Base-by-base conservation (phyloP, 2,888 invertebrate genomes). In the Eilema sororculum region DNA sequence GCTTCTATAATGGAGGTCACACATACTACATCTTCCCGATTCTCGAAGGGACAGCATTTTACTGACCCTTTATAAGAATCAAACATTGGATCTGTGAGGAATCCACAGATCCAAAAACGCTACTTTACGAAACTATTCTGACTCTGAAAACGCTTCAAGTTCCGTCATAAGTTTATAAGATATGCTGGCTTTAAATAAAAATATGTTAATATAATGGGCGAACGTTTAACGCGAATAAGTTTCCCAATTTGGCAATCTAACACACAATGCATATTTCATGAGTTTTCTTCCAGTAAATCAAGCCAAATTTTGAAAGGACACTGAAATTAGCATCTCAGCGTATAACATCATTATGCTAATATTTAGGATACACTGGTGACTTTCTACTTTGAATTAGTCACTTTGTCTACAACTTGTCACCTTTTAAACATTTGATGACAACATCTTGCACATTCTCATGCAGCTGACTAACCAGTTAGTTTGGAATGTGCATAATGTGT, bases 331-430 rank as follows among this genome's bases (percentile, higher is more conserved):
- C 62, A 72, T 75, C 71, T 81, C 71, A 62, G 68, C 73, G 64
- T 64, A 69, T 71, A 65, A 68, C 68, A 69, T 73, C 72, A 73
- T 78, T 75, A 76, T 80, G 74, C 71, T 78, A 69, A 79, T 79
- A 60, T 75, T 77, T 73, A 74, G 71, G 70, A 67, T 62, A 73
- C 64, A 68, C 2, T 46, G 46, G 46, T 56, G 12, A 76, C 79
- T 81, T 81, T 81, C 79, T 76, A 71, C 67, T 61, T 71, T 68
- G n/a, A 73, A 74, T 71, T 69, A 69, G 70, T 64, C 68, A 72
- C 59, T 69, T 72, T 66, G 61, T 59, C 75, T 65, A 72, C 70
- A 75, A 25, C 60, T 67, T 65, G 65, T 62, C 58, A 74, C 71
- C 69, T 69, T 76, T 69, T 33, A 46, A 68, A 75, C 69, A 63